phyloP scores from a whole-genome alignment of 64 coral and sea anemone species.

The Montipora foliosa region DNA sequence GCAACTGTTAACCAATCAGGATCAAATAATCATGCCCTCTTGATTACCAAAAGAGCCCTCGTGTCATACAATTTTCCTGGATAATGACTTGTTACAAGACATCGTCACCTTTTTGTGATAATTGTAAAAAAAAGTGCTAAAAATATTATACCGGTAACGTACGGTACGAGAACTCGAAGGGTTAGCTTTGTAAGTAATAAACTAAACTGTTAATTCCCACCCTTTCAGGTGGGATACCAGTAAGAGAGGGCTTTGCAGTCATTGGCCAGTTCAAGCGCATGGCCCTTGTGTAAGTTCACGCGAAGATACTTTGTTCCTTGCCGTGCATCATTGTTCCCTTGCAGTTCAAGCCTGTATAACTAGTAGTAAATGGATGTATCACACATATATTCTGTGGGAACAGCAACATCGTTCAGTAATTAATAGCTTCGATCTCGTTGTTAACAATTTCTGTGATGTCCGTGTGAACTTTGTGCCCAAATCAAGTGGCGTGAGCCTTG shows the following conservation, averaged over 20 bases:
- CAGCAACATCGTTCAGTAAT: neutral
- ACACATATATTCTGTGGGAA: neutral
- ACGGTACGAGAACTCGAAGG: too few species aligned
- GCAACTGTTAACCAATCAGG: too few species aligned
- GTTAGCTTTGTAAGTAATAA: too few species aligned
- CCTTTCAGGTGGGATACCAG: conserved; percentile 24
- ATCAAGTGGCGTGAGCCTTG: neutral
- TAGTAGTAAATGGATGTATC: conserved; percentile 39
- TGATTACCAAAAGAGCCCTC: too few species aligned
- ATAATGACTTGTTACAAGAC: too few species aligned
- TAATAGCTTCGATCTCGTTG: neutral
- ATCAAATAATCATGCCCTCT: too few species aligned
- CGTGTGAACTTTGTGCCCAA: conserved; percentile 38
- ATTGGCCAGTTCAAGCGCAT: conserved; percentile 14
- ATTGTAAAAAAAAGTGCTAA: too few species aligned
- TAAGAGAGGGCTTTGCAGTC: neutral
- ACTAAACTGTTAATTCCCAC: neutral
- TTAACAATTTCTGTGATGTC: neutral
- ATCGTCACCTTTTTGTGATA: too few species aligned
- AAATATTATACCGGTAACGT: too few species aligned
- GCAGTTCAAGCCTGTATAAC: conserved; percentile 32
- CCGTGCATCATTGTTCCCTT: conserved; percentile 6
- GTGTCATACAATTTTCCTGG: too few species aligned
- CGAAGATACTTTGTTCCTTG: neutral
- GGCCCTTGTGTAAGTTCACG: conserved; percentile 25